phyloP scores from a whole-genome alignment of 2,113 vertebrate species.

The Peromyscus polionotus region DNA sequence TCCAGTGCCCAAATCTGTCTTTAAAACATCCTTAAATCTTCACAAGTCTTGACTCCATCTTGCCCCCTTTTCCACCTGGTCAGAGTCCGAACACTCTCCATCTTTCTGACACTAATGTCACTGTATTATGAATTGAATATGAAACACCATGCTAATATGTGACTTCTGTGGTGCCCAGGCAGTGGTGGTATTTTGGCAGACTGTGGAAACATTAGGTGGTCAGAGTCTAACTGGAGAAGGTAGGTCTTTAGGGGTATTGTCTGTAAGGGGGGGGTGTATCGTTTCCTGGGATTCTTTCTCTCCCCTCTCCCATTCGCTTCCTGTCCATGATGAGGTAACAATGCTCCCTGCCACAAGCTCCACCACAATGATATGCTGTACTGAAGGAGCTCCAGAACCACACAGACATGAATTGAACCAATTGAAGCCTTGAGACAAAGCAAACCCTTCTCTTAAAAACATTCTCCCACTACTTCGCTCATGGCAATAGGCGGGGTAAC shows the following conservation, averaged over 20 bases:
- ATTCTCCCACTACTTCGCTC: not conserved
- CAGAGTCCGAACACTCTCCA: not conserved
- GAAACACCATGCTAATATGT: not conserved
- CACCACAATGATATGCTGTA: not conserved
- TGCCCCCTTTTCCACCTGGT: not conserved
- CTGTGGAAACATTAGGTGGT: not conserved
- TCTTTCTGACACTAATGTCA: not conserved
- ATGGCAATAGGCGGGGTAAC: not conserved
- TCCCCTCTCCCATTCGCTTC: not conserved
- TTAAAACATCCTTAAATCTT: not conserved
- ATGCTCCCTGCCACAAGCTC: not conserved
- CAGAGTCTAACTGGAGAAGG: not conserved
- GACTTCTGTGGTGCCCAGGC: not conserved
- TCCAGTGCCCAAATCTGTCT: not conserved
- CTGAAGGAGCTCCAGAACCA: not conserved
- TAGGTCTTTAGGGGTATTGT: not conserved
- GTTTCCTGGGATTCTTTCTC: not conserved
- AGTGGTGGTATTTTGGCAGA: not conserved
- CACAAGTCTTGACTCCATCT: not conserved
- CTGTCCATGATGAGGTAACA: not conserved
- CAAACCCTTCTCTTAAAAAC: not conserved
- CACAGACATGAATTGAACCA: not conserved
- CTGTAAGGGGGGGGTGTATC: not conserved
- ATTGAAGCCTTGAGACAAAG: not conserved
- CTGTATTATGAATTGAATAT: not conserved